Evolutionary conservation across 2,113 vertebrate species (phyloP).

Genomic region (Aythya baeri): DNA sequence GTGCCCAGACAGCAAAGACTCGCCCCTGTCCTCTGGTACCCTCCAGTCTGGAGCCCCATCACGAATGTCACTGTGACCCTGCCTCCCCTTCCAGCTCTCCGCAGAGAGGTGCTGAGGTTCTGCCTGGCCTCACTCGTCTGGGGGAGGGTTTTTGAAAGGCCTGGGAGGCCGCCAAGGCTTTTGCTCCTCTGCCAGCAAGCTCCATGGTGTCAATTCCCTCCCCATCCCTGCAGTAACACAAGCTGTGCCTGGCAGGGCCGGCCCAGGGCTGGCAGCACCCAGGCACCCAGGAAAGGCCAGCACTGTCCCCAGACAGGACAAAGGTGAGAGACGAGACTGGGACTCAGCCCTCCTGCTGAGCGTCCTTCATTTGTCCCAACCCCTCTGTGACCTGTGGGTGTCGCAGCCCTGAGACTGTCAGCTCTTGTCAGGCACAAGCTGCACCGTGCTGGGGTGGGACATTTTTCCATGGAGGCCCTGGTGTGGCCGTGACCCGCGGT

Average conservation of each 20-base stretch:
- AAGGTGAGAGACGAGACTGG: not conserved
- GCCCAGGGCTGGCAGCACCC: not conserved
- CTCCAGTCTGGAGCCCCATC: not conserved
- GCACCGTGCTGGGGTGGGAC: not conserved
- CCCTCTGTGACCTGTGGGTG: not conserved
- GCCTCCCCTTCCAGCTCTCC: not conserved
- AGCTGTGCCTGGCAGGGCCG: too few relatives aligned
- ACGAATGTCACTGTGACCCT: not conserved
- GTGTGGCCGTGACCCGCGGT: too few relatives aligned
- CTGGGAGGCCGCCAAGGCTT: not conserved
- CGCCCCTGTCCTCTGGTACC: not conserved
- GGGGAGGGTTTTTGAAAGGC: not conserved
- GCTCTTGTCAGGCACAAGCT: not conserved
- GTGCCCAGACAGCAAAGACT: not conserved
- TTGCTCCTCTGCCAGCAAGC: not conserved
- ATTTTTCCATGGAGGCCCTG: accelerated
- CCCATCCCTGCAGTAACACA: too few relatives aligned
- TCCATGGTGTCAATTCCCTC: not conserved
- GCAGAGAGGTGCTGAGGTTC: accelerated
- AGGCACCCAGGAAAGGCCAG: not conserved
- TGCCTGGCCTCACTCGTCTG: not conserved
- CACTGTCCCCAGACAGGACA: too few relatives aligned
- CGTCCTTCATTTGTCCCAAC: not conserved
- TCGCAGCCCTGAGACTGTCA: accelerated
- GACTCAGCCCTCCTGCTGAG: not conserved